Base-by-base conservation (phyloP, 2,797 vertebrate species). In the Bradypodion pumilum region DNA sequence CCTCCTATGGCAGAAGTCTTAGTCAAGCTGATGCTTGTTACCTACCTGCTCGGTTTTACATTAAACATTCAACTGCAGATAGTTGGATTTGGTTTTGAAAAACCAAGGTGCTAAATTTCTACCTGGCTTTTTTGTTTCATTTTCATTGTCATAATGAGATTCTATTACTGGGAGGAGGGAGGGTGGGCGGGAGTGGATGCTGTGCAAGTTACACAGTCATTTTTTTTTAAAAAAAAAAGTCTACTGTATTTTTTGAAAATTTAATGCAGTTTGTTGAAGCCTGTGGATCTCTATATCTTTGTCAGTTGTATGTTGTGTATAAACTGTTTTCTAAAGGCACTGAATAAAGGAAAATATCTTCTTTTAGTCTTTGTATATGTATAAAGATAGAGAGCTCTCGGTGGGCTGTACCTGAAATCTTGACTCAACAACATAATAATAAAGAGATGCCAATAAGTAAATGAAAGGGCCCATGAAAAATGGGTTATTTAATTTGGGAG, bases 261-360 rank as follows among this genome's bases (percentile, higher is more conserved):
- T 70, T 91, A 92, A 90, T 91, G 84, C 88, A 88, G 89, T 90
- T 85, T 46, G 69, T 85, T 91, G 76, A 93, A 93, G 88, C 80
- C 88, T 93, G 91, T 93, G 91, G 92, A 93, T 87, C 81, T 90
- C 92, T 91, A 44, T 90, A 82, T 86, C 89, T 89, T 89, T 83
- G 70, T 80, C 83, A 59, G 32, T 90, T 27, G 2, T 90, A 79
- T 15, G 52, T 94, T 90, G 84, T 96, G 94, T 96, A 95, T 95
- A 96, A 92, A 94, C 92, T 90, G 93, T 96, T 96, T 96, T 95
- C 95, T 95, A 94, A 95, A 96, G 95, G 97, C 97, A 98, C 97
- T 97, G 97, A 98, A 97, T 97, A 97, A 98, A 97, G 94, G 92
- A 93, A 91, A 10, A 37, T 92, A 90, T 90, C 83, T 85, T 95